A percentile compares a stretch with the other conserved stretches of the same genome.
Conservation (phyloP, 1,140 invertebrate species). For the Cephus cinctus region DNA sequence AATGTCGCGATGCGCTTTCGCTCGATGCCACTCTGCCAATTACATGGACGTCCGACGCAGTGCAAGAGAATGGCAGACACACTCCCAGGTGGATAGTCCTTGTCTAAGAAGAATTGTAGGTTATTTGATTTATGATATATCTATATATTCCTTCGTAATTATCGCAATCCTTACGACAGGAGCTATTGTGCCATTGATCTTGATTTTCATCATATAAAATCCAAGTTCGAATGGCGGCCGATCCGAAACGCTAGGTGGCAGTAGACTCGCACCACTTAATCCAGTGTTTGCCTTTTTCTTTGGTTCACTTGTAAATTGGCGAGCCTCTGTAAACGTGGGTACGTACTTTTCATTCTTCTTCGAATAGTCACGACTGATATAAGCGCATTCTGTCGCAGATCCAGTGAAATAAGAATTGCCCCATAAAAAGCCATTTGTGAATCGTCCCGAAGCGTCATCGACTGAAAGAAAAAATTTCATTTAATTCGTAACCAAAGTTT, state of each 20-base stretch:
- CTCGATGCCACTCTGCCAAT: slow-evolving; percentile 59
- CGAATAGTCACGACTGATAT: slow-evolving; percentile 57
- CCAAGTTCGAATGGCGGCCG: slow-evolving; percentile 60
- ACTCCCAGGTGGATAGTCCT: slow-evolving; percentile 68
- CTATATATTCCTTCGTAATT: slow-evolving; percentile 11
- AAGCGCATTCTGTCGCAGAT: slow-evolving; percentile 71
- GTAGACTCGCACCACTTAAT: slow-evolving; percentile 19
- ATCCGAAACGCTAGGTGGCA: slow-evolving; percentile 21
- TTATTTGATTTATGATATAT: slow-evolving; percentile 5
- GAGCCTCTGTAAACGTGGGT: slow-evolving; percentile 38
- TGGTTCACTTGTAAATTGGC: slow-evolving; percentile 39
- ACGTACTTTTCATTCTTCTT: slow-evolving; percentile 28
- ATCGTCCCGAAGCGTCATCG: slow-evolving; percentile 77
- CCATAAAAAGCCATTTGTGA: slow-evolving; percentile 78
- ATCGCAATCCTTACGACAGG: slow-evolving; percentile 48
- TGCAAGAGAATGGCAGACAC: slow-evolving; percentile 71
- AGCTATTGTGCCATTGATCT: slow-evolving; percentile 53
- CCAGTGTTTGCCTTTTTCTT: slow-evolving; percentile 33
- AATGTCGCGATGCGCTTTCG: slow-evolving; percentile 34
- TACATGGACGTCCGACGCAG: slow-evolving; percentile 59
- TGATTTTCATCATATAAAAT: slow-evolving; percentile 62
- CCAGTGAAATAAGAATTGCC: slow-evolving; percentile 82
- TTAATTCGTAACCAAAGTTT: too few relatives aligned
- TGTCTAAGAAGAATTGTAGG: slow-evolving; percentile 46
- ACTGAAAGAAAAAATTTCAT: slow-evolving; percentile 62